Base-by-base conservation (phyloP, 2,888 invertebrate species). In the Xestia sexstrigata region DNA sequence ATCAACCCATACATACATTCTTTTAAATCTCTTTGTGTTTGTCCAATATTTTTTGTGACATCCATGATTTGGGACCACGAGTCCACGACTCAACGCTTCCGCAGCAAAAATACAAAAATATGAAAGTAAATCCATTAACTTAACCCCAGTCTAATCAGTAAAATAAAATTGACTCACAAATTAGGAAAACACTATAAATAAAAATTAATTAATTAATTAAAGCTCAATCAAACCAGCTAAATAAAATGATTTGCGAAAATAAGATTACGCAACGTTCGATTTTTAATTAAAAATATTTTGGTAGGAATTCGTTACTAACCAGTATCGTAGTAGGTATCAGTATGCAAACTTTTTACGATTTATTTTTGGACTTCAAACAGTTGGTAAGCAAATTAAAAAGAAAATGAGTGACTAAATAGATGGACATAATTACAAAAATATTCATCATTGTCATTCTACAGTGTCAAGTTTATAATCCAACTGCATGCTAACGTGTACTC, bases 231-330 rank as follows among this genome's bases (percentile, higher is more conserved):
- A 11, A 52, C 9, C 39, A 39, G 39, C 8, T 13, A 42, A 2
- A n/a, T 35, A 17, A n/a, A 69, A 26, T 17, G 5, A 35, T 49
- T 69, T 30, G n/a, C 30, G 20, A 75, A 52, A 65, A 49, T 68
- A 30, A 2, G 49, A 68, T 60, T 7, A 11, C 63, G 47, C 17
- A 69, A 77, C 52, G 45, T 70, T 70, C 39, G n/a, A 62, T 52
- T 79, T 79, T 72, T 73, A 42, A 49, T 23, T 58, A 8, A 73
- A 79, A 71, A 66, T 17, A 73, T 42, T 35, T 2, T 45, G 0
- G 0, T 11, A 30, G 6, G 30, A 11, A 23, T 65, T 52, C 5
- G 7, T 73, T 11, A 52, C 23, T 67, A 60, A 73, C 66, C 74
- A 74, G 66, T 20, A 35, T 66, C 55, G n/a, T 30, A 35, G 17